Percentiles rank a stretch among this genome's conserved stretches.
Evolutionary conservation across 2,888 invertebrate genomes (phyloP).

Genomic region (Alloplasta piceator): DNA sequence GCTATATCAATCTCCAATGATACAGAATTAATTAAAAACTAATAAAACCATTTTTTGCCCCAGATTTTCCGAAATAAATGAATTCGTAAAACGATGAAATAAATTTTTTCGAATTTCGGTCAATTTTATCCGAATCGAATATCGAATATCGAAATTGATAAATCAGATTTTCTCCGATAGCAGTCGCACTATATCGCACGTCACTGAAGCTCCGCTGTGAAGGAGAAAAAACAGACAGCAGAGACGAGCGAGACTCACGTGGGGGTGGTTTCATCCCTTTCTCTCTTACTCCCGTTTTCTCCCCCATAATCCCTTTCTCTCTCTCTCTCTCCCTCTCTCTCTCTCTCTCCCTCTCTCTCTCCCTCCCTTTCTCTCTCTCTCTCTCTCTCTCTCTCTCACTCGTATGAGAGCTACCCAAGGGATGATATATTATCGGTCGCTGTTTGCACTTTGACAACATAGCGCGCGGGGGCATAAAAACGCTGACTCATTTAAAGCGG

Average conservation of each 20-base stretch:
- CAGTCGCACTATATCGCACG: slow-evolving; percentile 2
- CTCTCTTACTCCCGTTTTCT: slow-evolving; percentile 25
- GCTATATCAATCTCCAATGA: too few species aligned
- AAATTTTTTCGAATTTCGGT: too few species aligned
- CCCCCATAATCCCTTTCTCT: slow-evolving; percentile 43
- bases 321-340: slow-evolving; percentile 51
- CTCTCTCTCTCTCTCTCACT: slow-evolving; percentile 30
- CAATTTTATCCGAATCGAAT: background rate
- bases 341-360: slow-evolving; percentile 21
- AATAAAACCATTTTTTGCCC: too few species aligned
- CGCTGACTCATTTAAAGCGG: slow-evolving; percentile 84
- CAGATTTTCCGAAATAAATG: too few species aligned
- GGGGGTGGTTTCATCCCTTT: slow-evolving; percentile 47
- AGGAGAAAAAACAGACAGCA: slow-evolving; percentile 45
- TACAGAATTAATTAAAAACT: too few species aligned
- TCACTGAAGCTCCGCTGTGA: slow-evolving; percentile 15
- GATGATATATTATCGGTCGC: slow-evolving; percentile 83
- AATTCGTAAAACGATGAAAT: too few species aligned
- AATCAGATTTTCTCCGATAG: slow-evolving; percentile 12
- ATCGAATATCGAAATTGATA: background rate
- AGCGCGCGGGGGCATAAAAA: slow-evolving; percentile 83
- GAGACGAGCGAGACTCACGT: slow-evolving; percentile 55
- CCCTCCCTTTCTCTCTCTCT: background rate
- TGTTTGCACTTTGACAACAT: slow-evolving; percentile 84
- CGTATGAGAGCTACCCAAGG: slow-evolving; percentile 71